phyloP scores from a whole-genome alignment of 92 coral and sea anemone genomes.

The Parazoanthus darwini region DNA sequence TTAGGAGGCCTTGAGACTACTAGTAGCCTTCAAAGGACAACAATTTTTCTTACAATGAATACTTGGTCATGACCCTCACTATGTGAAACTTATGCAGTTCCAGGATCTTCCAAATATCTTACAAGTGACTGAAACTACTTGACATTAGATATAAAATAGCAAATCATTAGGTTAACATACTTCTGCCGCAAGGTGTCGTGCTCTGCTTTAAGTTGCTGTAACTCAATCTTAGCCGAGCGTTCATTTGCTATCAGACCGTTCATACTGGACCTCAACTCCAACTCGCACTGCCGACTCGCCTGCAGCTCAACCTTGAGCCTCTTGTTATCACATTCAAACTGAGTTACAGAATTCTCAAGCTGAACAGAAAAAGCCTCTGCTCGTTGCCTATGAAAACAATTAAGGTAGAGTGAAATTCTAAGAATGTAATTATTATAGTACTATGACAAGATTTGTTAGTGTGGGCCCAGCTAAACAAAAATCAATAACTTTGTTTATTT shows the following conservation, averaged over 20 bases:
- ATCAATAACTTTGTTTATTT: too few relatives aligned
- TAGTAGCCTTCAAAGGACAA: too few relatives aligned
- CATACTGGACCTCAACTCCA: conserved; percentile 81
- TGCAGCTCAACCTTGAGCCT: conserved; percentile 86
- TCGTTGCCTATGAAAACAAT: conserved; percentile 69
- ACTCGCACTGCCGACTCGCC: conserved; percentile 93
- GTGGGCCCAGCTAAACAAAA: too few relatives aligned
- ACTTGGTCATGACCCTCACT: too few relatives aligned
- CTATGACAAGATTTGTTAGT: too few relatives aligned
- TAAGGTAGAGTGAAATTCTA: background rate
- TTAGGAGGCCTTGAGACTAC: too few relatives aligned
- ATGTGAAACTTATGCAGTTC: too few relatives aligned
- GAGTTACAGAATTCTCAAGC: conserved; percentile 56
- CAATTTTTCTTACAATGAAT: too few relatives aligned
- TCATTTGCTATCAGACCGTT: conserved; percentile 92
- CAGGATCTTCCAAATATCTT: too few relatives aligned
- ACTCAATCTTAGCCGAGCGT: conserved; percentile 89
- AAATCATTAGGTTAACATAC: conserved; percentile 50
- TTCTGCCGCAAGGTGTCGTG: conserved; percentile 87
- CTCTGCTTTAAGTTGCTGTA: conserved; percentile 92
- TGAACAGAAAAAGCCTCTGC: conserved; percentile 59
- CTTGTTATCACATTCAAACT: conserved; percentile 85
- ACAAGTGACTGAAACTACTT: too few relatives aligned
- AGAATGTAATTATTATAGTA: too few relatives aligned
- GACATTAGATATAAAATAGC: background rate